Evolutionary conservation across 2,797 vertebrate genomes (phyloP), one percentile per base, ranked within the genome.

Genomic region (Echeneis naucrates): DNA sequence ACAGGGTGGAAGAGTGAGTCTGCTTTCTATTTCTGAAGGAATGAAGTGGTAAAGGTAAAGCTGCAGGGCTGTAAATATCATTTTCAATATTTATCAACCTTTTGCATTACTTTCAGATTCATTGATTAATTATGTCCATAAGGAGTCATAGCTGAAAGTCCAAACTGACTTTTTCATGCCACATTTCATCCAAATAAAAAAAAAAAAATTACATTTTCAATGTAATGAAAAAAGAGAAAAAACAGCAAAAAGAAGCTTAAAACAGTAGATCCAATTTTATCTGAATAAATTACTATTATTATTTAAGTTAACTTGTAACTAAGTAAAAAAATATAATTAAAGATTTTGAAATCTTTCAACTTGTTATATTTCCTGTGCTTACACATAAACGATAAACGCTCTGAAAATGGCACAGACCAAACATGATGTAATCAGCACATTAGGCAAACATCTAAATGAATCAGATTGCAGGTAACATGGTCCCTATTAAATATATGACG

Each of bases 21-120:
- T 57, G 38, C 56, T 74, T 63, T 75, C 70, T 48, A 44, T 68
- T 63, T 78, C 37, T 59, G 35, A 64, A 67, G 77, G 56, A 4
- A 64, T 73, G 37, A 33, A 64, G 37, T 12, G 42, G 32, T 23
- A 66, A 67, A 77, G 47, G 61, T 74, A 32, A 58, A 75, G 38
- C 4, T 37, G 8, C 4, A 44, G 33, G 30, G n/a, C 54, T 40
- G 45, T 33, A 40, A 17, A 1, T 0, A 24, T 53, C 4, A 38
- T 69, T 81, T 73, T 67, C 13, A 65, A 60, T 6, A 42, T 67
- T 23, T 44, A 14, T 75, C 45, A 27, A 52, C 12, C 54, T 47
- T 35, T 40, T 65, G 44, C n/a, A 72, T 74, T 53, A 55, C 61
- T 51, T 57, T 48, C 42, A n/a, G 32, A 71, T 76, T 27, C 16